phyloP scores from a whole-genome alignment of 2,888 invertebrate genomes.

The Anagyrus pseudococci region DNA sequence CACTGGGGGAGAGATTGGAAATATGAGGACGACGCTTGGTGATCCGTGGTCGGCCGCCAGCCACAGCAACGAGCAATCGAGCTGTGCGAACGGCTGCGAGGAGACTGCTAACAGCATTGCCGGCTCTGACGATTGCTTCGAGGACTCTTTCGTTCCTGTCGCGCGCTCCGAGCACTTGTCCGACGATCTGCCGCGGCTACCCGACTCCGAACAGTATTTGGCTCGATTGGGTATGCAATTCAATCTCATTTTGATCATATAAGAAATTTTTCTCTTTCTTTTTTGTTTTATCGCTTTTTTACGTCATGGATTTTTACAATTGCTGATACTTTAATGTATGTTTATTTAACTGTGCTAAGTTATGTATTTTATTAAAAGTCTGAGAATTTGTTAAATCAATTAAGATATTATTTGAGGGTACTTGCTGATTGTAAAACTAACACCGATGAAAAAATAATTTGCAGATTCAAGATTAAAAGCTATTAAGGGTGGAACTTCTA shows the following conservation, averaged over 20 bases:
- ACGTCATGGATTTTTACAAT: background rate
- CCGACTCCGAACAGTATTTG: constrained; percentile 72
- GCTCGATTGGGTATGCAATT: constrained; percentile 69
- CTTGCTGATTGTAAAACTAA: too few relatives aligned
- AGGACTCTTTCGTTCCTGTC: constrained; percentile 32
- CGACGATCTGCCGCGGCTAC: constrained; percentile 54
- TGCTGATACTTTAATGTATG: too few relatives aligned
- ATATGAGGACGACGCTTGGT: constrained; percentile 49
- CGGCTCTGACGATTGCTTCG: constrained; percentile 17
- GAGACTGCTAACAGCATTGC: too few relatives aligned
- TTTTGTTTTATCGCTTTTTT: background rate
- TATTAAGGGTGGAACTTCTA: constrained; percentile 56
- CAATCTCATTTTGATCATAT: constrained; percentile 5
- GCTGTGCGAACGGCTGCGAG: constrained; percentile 1
- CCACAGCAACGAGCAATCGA: constrained; percentile 1
- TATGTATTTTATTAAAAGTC: too few relatives aligned
- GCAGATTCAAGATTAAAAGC: constrained; percentile 52
- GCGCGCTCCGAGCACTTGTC: constrained; percentile 9
- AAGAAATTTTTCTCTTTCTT: background rate
- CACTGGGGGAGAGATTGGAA: constrained; percentile 15
- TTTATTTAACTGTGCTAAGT: too few relatives aligned
- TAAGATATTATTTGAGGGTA: too few relatives aligned
- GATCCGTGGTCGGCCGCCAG: constrained; percentile 50
- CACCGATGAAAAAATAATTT: too few relatives aligned
- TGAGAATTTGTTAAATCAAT: too few relatives aligned